These are phyloP conservation scores for Muraenolepis orangiensis DNA, from an alignment of 2,797 vertebrate species.

Conservation along the genomic window DNA sequence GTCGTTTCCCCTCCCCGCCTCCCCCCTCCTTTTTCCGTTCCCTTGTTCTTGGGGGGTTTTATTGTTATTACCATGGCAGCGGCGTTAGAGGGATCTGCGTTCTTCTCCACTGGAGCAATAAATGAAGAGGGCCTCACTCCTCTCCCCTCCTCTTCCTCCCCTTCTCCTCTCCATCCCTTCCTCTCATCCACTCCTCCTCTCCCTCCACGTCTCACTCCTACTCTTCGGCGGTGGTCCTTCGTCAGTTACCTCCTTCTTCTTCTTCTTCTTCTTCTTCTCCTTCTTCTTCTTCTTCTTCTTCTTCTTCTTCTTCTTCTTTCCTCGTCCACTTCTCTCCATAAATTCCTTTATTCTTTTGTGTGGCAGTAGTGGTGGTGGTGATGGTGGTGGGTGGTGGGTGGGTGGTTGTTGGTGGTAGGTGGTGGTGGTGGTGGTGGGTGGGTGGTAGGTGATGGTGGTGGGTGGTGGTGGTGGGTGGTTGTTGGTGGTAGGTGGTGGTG, in stretches of 20 bases:
- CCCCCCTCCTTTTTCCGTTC: slow-evolving; percentile 48
- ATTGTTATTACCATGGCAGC: slow-evolving; percentile 98
- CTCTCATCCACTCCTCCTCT: slow-evolving; percentile 49
- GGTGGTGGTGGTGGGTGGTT: neutral
- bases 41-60: slow-evolving; percentile 65
- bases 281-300: neutral
- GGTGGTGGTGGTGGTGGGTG: neutral
- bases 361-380: too few species aligned
- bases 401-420: neutral
- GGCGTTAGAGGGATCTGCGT: slow-evolving; percentile 97
- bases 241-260: neutral
- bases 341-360: too few species aligned
- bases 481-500: slow-evolving; percentile 23
- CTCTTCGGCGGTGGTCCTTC: slow-evolving; percentile 17
- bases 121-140: slow-evolving; percentile 92
- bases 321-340: neutral
- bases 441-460: too few species aligned
- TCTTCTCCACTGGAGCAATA: slow-evolving; percentile 99
- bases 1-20: slow-evolving; percentile 57
- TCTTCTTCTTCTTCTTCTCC: neutral
- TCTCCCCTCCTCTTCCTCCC: slow-evolving; percentile 60
- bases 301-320: slow-evolving; percentile 21
- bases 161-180: slow-evolving; percentile 5
- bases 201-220: slow-evolving; percentile 17
- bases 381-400: too few species aligned